A percentile compares a stretch with the other conserved stretches of the same genome.
phyloP scores from a whole-genome alignment of 2,888 invertebrate genomes.

The Caenorhabditis becei region DNA sequence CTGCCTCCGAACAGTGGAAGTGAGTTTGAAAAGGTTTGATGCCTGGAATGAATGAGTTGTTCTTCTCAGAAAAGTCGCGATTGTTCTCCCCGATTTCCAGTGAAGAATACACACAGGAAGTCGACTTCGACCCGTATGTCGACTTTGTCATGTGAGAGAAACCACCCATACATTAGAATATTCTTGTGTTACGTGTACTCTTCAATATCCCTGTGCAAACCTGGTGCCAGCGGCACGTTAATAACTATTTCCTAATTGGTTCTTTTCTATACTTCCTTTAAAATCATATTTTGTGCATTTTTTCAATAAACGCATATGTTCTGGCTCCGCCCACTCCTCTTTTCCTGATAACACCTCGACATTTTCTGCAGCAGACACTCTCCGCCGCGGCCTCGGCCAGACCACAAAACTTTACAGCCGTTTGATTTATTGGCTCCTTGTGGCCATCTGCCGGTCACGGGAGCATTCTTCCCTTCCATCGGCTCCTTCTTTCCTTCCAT shows the following conservation, averaged over 20 bases:
- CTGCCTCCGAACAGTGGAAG: conserved; percentile 38
- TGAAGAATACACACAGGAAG: conserved; percentile 61
- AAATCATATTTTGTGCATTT: neutral
- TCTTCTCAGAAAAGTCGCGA: conserved; percentile 55
- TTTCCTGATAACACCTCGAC: conserved; percentile 35
- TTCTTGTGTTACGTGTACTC: conserved; percentile 40
- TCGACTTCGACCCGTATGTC: conserved; percentile 60
- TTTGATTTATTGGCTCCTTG: conserved; percentile 47
- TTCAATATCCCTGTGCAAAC: neutral
- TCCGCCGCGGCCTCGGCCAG: neutral
- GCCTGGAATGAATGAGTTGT: neutral
- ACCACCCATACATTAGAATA: neutral
- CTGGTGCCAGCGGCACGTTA: conserved; percentile 52
- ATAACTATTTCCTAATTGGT: neutral
- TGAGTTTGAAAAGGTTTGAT: conserved; percentile 16
- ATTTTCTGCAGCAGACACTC: neutral
- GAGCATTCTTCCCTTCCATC: neutral
- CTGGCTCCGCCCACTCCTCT: neutral
- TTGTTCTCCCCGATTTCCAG: conserved; percentile 49
- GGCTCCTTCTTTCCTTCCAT: neutral
- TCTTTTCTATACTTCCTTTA: neutral
- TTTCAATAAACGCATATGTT: conserved; percentile 2
- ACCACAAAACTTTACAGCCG: conserved; percentile 50
- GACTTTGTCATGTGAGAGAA: conserved; percentile 45
- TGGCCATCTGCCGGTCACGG: conserved; percentile 21